These are phyloP conservation scores for Elegia similella DNA, from an alignment of 2,888 invertebrate species.

Conservation along the genomic window DNA sequence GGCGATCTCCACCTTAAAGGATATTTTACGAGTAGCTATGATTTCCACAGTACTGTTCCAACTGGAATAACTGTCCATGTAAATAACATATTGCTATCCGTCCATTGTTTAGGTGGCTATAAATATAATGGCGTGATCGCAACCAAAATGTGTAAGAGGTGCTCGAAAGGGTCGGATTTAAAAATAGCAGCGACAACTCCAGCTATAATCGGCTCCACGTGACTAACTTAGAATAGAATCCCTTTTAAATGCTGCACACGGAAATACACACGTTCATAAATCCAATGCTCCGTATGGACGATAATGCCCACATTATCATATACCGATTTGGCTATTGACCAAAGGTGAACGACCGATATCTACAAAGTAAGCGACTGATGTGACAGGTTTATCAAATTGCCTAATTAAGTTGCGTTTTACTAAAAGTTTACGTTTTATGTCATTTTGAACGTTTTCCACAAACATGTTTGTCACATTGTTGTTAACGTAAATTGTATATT, in stretches of 20 bases:
- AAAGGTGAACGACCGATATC: conserved; percentile 18
- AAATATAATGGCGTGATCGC: conserved; percentile 9
- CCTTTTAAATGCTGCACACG: conserved; percentile 14
- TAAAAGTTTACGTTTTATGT: not conserved
- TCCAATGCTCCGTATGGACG: conserved; percentile 6
- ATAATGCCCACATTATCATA: conserved; percentile 14
- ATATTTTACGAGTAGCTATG: too few species aligned
- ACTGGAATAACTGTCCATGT: not conserved
- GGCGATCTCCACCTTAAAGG: too few species aligned
- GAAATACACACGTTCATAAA: conserved; percentile 11
- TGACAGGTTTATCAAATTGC: conserved; percentile 15
- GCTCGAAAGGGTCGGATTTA: conserved; percentile 14
- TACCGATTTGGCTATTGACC: conserved; percentile 17
- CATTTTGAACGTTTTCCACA: not conserved
- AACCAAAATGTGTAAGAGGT: conserved; percentile 1
- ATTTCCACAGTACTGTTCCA: too few species aligned
- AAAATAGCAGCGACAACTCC: conserved; percentile 3
- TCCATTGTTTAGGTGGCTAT: conserved; percentile 12
- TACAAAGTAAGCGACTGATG: conserved; percentile 10
- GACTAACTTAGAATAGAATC: not conserved
- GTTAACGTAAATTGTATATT: not conserved
- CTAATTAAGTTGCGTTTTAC: conserved; percentile 3
- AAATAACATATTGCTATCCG: not conserved
- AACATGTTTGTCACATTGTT: not conserved
- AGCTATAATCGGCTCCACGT: conserved; percentile 1